phyloP scores from a whole-genome alignment of 2,113 vertebrate species.

The Conger conger region DNA sequence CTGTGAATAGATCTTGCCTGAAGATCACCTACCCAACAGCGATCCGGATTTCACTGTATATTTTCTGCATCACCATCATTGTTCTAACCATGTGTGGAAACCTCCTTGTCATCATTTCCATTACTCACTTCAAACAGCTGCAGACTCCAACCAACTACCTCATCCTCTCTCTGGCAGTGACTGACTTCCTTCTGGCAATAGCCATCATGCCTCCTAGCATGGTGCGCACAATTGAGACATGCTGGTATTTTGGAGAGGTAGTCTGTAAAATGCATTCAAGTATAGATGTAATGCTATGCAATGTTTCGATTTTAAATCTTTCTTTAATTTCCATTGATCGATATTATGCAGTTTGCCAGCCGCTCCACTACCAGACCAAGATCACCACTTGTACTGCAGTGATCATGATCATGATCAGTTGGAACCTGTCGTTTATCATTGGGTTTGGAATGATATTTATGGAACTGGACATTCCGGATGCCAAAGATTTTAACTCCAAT shows the following conservation, averaged over 20 bases:
- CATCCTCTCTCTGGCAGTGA: constrained; percentile 74
- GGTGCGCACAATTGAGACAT: constrained; percentile 75
- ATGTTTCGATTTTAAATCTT: constrained; percentile 76
- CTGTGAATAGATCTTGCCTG: constrained; percentile 69
- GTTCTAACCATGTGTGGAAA: constrained; percentile 74
- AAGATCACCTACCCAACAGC: constrained; percentile 61
- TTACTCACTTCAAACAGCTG: constrained; percentile 74
- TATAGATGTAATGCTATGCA: constrained; percentile 72
- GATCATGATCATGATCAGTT: constrained; percentile 73
- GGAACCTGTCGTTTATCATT: constrained; percentile 70
- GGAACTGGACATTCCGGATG: constrained; percentile 68
- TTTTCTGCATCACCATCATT: constrained; percentile 66
- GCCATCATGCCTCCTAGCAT: constrained; percentile 80
- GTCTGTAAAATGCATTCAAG: constrained; percentile 79
- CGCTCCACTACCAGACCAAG: constrained; percentile 34
- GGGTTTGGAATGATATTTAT: constrained; percentile 76
- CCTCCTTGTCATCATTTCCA: constrained; percentile 73
- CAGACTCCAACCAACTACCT: constrained; percentile 75
- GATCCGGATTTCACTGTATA: constrained; percentile 63
- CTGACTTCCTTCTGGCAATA: constrained; percentile 72
- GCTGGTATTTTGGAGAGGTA: constrained; percentile 77
- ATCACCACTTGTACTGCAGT: constrained; percentile 56
- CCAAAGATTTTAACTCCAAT: constrained; percentile 62
- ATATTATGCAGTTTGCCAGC: constrained; percentile 31
- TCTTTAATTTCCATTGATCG: constrained; percentile 68